Base-by-base conservation (phyloP, 2,113 vertebrate species). In the Corythornis vintsioides region DNA sequence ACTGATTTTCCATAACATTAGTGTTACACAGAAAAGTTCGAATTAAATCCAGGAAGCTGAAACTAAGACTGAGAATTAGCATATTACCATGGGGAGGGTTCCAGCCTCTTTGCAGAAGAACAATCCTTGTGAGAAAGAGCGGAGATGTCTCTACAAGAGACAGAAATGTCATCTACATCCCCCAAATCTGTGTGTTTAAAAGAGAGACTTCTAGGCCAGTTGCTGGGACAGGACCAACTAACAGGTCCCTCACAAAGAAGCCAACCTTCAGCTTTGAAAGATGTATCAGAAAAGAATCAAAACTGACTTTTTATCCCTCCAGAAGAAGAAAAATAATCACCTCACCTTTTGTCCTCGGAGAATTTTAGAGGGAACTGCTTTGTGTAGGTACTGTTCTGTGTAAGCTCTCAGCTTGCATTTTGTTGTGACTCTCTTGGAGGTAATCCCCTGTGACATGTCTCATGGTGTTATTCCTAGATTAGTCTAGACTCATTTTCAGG, bases 1-100 rank as follows among this genome's bases (percentile, higher is more conserved):
- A 88, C 91, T 91, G 92, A 91, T 95, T 96, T 95, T 95, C 92
- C 72, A 45, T 96, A 92, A 90, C 82, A 75, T 93, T 91, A 91
- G 69, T 75, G 83, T 80, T 92, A 88, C 85, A 75, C 43, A 83
- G 72, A 78, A 83, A 92, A 94, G 71, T 89, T 91, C 69, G 78
- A 48, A 93, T 78, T 81, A 83, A 86, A 93, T 72, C 87, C 76
- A 86, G 85, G 79, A 86, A 86, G 79, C 72, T 91, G 76, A 48
- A 88, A 64, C 13, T 28, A 86, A 66, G 53, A 74, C 79, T 86
- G 65, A 77, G 87, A 84, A 93, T 89, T 73, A 92, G 35, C 79
- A 78, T 15, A 25, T 9, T 74, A 7, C 43, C 24, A 38, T 8
- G 5, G 31, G 48, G 40, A 70, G 33, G 40, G 21, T 35, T 80